Evolutionary conservation across 1,140 invertebrate species (phyloP).

Genomic region (Thaumetopoea pityocampa): DNA sequence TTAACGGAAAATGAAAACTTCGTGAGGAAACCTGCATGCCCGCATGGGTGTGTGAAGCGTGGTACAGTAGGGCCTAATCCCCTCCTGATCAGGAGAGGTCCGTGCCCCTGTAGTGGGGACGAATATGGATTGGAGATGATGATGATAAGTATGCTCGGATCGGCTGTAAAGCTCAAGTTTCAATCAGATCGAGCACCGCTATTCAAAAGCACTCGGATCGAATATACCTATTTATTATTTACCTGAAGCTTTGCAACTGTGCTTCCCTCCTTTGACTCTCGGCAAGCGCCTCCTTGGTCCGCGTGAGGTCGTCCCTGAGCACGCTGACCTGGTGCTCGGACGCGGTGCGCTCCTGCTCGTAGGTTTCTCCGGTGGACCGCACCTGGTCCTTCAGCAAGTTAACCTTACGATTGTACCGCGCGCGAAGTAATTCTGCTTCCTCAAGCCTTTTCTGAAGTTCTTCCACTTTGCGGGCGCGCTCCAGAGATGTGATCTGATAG

Average conservation of each 20-base stretch:
- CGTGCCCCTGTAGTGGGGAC: no score
- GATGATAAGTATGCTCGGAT: no score
- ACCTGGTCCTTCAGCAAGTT: slow-evolving; percentile 81
- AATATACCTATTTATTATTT: no score
- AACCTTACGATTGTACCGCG: slow-evolving; percentile 83
- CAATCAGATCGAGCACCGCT: no score
- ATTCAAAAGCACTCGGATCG: no score
- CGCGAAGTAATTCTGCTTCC: slow-evolving; percentile 83
- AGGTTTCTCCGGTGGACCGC: slow-evolving; percentile 78
- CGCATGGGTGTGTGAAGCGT: no score
- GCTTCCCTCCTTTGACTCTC: slow-evolving; percentile 85
- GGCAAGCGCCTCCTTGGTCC: slow-evolving; percentile 82
- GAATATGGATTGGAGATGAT: no score
- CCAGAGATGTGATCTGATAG: slow-evolving; percentile 84
- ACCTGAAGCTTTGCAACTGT: slow-evolving; percentile 83
- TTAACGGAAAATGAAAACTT: no score
- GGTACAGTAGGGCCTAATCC: no score
- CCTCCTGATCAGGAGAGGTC: no score
- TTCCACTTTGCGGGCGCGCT: slow-evolving; percentile 88
- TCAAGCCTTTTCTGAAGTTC: slow-evolving; percentile 86
- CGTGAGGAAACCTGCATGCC: no score
- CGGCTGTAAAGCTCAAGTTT: no score
- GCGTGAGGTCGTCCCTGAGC: slow-evolving; percentile 83
- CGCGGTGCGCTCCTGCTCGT: slow-evolving; percentile 82
- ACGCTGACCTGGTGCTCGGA: slow-evolving; percentile 81